Conservation (phyloP, 2,888 invertebrate species). For the Macaria notata region DNA sequence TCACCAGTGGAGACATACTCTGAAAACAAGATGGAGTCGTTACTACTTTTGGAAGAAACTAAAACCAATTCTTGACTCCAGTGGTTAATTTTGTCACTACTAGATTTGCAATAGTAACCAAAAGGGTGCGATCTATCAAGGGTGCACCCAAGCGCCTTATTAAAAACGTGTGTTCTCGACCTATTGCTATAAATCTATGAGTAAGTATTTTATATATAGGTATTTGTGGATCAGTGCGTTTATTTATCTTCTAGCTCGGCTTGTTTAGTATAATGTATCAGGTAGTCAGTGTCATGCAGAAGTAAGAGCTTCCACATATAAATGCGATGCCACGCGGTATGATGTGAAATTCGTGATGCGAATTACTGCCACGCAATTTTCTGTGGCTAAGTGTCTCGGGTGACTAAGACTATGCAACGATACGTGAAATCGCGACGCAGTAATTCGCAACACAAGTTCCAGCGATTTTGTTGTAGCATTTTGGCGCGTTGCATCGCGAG, state of each 20-base stretch:
- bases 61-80: conserved; percentile 77
- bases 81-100: conserved; percentile 60
- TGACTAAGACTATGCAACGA: too few relatives aligned
- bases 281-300: conserved; percentile 31
- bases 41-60: conserved; percentile 68
- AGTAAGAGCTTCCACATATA: conserved; percentile 2
- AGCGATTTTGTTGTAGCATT: too few relatives aligned
- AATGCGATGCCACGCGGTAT: too few relatives aligned
- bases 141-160: conserved; percentile 15
- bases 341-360: too few relatives aligned
- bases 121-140: conserved; percentile 35
- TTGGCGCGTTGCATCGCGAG: too few relatives aligned
- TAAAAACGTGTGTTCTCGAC: conserved; percentile 8
- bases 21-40: conserved; percentile 81
- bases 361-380: too few relatives aligned
- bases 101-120: conserved; percentile 34
- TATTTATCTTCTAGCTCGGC: conserved; percentile 3
- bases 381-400: too few relatives aligned
- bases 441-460: too few relatives aligned
- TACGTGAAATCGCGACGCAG: too few relatives aligned
- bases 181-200: conserved; percentile 15
- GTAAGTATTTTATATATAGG: background rate
- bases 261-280: conserved; percentile 18
- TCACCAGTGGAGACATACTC: conserved; percentile 82
- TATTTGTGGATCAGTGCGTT: conserved; percentile 9